Evolutionary conservation across 2,888 invertebrate species (phyloP).

Genomic region (Stenichneumon culpator): DNA sequence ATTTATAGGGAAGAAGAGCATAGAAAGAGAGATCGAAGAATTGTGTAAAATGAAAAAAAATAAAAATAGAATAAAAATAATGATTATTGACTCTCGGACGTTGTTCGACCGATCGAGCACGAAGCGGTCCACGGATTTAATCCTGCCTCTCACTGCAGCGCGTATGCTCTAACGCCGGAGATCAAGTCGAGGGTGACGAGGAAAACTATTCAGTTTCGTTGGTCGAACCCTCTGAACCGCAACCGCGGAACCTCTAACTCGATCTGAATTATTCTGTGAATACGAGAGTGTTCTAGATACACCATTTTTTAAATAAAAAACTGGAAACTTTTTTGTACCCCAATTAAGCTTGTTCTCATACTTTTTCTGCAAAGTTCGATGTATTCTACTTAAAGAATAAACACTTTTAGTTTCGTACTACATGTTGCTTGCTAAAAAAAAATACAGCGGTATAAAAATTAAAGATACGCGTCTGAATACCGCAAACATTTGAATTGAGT

Average conservation of each 20-base stretch:
- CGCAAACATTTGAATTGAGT: no score
- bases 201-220: constrained; percentile 79
- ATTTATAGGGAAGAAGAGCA: background rate
- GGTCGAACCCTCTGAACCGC: constrained; percentile 46
- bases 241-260: constrained; percentile 29
- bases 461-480: no score
- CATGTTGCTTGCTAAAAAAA: no score
- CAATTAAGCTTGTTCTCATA: background rate
- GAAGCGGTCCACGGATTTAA: constrained; percentile 59
- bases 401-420: no score
- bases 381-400: no score
- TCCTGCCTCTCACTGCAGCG: constrained; percentile 30
- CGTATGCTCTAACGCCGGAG: constrained; percentile 58
- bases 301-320: background rate
- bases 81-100: constrained; percentile 42
- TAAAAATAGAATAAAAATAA: background rate
- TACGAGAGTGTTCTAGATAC: background rate
- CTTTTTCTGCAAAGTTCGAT: no score
- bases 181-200: constrained; percentile 74
- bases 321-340: background rate
- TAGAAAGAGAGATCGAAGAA: constrained; percentile 20
- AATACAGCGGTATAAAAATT: no score
- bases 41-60: background rate
- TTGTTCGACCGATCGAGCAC: constrained; percentile 71
- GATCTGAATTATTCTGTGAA: background rate